These are phyloP conservation scores for Platanista minor DNA, from an alignment of 2,113 vertebrate genomes.

Conservation along the genomic window DNA sequence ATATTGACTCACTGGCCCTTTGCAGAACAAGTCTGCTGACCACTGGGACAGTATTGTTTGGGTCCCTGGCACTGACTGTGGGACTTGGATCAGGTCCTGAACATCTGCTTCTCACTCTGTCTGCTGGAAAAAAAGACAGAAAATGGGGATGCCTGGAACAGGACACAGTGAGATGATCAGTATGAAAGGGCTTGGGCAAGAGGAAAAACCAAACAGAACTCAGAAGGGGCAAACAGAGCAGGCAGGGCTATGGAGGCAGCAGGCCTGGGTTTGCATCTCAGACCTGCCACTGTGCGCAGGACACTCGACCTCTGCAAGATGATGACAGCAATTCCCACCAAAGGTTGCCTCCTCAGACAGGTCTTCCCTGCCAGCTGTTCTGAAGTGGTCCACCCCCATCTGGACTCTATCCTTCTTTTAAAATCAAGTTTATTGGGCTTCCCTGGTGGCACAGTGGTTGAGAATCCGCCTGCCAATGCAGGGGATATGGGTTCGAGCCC, in stretches of 20 bases:
- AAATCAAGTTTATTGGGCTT: neutral
- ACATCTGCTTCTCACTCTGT: neutral
- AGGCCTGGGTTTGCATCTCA: neutral
- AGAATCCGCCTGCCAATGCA: too few species aligned
- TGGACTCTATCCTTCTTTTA: too few species aligned
- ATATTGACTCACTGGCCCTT: neutral
- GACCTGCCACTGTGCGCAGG: neutral
- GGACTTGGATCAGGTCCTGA: neutral
- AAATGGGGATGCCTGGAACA: neutral
- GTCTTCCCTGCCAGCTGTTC: neutral
- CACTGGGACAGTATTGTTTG: neutral
- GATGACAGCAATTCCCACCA: neutral
- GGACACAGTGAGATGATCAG: neutral
- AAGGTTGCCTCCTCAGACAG: neutral
- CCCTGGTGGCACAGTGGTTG: too few species aligned
- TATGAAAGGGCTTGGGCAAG: neutral
- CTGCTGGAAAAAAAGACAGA: neutral
- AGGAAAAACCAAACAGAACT: neutral
- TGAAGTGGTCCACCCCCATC: neutral
- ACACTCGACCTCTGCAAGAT: too few species aligned
- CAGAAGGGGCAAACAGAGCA: fast-evolving
- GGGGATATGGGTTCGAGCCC: too few species aligned
- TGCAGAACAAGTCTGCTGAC: neutral
- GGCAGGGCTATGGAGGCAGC: fast-evolving
- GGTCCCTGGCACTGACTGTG: neutral